Percentiles rank a stretch among this genome's conserved stretches.
These are phyloP conservation scores for Polypterus bichir DNA, from an alignment of 2,113 vertebrate genomes.

Conservation along the genomic window DNA sequence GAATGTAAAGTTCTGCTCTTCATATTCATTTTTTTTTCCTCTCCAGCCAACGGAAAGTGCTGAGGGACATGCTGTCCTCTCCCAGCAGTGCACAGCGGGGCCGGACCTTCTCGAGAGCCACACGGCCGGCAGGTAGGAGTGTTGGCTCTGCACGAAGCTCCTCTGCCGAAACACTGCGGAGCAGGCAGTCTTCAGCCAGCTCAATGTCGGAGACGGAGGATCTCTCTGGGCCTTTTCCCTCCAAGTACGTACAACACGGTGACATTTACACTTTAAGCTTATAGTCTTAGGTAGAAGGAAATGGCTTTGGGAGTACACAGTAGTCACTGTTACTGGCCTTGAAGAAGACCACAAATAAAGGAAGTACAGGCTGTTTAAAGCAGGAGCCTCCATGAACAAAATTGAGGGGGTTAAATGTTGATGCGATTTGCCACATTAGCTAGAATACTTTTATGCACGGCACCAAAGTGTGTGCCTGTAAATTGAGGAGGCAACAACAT, in stretches of 20 bases:
- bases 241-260: conserved; percentile 39
- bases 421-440: too few species aligned
- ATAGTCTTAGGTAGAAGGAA: too few species aligned
- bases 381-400: too few species aligned
- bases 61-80: conserved; percentile 45
- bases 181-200: conserved; percentile 64
- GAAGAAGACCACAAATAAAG: too few species aligned
- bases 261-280: too few species aligned
- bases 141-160: conserved; percentile 46
- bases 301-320: too few species aligned
- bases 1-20: not conserved
- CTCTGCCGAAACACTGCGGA: conserved; percentile 62
- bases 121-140: conserved; percentile 23
- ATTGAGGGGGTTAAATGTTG: too few species aligned
- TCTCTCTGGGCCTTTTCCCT: conserved; percentile 40
- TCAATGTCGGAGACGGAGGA: conserved; percentile 67
- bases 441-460: too few species aligned
- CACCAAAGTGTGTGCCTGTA: too few species aligned
- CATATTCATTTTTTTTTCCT: not conserved
- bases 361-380: too few species aligned
- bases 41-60: conserved; percentile 54
- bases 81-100: conserved; percentile 40
- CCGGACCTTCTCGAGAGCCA: conserved; percentile 38
- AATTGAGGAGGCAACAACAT: too few species aligned
- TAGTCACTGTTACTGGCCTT: too few species aligned